Evolutionary conservation across 64 coral and sea anemone species (phyloP).

Genomic region (Stichodactyla mertensii): DNA sequence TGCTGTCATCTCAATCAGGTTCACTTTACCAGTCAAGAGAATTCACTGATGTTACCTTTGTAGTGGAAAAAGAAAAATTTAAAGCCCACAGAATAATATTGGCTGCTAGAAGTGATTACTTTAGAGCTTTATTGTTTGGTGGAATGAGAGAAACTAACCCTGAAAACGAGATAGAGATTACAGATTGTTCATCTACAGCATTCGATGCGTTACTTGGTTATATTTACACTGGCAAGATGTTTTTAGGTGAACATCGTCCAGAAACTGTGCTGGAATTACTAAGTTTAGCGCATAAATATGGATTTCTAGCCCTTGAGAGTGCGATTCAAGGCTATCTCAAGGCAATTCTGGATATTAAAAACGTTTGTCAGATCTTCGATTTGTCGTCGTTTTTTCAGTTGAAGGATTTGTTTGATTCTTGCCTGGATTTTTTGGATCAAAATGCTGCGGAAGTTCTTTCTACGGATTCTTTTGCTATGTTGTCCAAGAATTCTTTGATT

Average conservation of each 20-base stretch:
- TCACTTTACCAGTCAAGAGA: slow-evolving; percentile 72
- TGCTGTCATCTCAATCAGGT: slow-evolving; percentile 81
- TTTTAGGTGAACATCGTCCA: slow-evolving; percentile 61
- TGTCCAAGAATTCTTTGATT: slow-evolving; percentile 65
- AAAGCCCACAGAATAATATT: slow-evolving; percentile 76
- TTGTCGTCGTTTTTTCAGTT: slow-evolving; percentile 70
- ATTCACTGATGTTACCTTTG: slow-evolving; percentile 90
- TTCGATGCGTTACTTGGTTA: slow-evolving; percentile 86
- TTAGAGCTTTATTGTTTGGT: slow-evolving; percentile 87
- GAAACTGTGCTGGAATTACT: slow-evolving; percentile 81
- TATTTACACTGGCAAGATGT: slow-evolving; percentile 90
- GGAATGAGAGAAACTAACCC: slow-evolving; percentile 99
- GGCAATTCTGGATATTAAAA: slow-evolving; percentile 68
- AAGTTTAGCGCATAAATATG: slow-evolving; percentile 95
- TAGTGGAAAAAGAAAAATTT: slow-evolving; percentile 76
- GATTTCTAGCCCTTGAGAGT: slow-evolving; percentile 96
- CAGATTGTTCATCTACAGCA: slow-evolving; percentile 68
- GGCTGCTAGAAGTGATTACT: slow-evolving; percentile 95
- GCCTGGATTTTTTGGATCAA: slow-evolving; percentile 81
- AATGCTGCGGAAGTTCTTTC: slow-evolving; percentile 70
- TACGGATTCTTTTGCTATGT: slow-evolving; percentile 69
- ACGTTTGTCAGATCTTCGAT: slow-evolving; percentile 81
- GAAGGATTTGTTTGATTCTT: slow-evolving; percentile 63
- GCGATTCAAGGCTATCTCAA: slow-evolving; percentile 89
- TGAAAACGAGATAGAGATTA: slow-evolving; percentile 69